Evolutionary conservation across 2,113 vertebrate genomes (phyloP).

Genomic region (Crotalus viridis): DNA sequence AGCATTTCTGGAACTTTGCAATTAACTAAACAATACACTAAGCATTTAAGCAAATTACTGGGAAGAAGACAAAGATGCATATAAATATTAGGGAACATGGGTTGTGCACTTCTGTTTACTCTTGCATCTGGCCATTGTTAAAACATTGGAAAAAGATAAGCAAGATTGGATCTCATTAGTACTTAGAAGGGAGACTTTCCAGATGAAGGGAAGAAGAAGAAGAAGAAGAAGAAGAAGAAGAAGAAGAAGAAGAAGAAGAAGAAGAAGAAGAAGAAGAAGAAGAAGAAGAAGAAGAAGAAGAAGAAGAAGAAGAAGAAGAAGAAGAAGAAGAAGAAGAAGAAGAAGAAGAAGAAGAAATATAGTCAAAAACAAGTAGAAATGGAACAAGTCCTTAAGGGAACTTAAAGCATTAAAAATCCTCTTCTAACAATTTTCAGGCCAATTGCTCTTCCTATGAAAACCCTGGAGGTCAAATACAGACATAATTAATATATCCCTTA

Average conservation of each 20-base stretch:
- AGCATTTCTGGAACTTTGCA: neutral
- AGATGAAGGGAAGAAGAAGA: neutral
- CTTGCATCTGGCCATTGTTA: neutral
- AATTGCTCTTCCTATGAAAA: neutral
- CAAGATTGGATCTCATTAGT: neutral
- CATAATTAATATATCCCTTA: slow-evolving; percentile 11
- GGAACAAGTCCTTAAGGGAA: neutral
- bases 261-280: too few relatives aligned
- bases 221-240: too few relatives aligned
- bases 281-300: too few relatives aligned
- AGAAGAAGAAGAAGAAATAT: neutral
- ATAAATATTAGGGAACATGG: neutral
- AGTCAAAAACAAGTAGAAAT: neutral
- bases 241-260: too few relatives aligned
- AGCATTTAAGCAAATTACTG: neutral
- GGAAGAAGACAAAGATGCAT: neutral
- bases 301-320: too few relatives aligned
- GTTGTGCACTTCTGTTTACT: neutral
- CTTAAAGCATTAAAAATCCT: neutral
- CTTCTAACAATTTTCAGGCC: neutral
- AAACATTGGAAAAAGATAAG: neutral
- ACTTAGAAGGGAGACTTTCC: neutral
- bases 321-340: too few relatives aligned
- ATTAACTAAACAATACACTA: neutral
- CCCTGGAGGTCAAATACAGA: neutral